Conservation (phyloP, 2,888 invertebrate species). For the Crocallis elinguaria region DNA sequence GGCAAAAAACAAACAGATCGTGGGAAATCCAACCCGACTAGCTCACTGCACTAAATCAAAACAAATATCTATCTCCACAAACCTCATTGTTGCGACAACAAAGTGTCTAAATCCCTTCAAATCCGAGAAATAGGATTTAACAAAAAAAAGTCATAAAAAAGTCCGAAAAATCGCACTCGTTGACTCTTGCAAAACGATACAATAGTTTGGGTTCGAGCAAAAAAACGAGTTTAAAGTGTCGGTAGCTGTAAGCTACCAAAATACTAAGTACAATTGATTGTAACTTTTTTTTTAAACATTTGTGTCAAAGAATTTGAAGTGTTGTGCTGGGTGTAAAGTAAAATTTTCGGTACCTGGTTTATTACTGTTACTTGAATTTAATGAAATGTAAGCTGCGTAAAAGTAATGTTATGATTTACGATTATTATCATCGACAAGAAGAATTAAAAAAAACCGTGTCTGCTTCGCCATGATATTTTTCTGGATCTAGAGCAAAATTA, state of each 20-base stretch:
- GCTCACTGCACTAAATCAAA: constrained; percentile 67
- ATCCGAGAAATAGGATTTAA: constrained; percentile 82
- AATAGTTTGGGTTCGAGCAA: constrained; percentile 53
- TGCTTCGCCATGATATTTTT: too few relatives aligned
- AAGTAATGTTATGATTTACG: too few relatives aligned
- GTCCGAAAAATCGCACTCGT: constrained; percentile 60
- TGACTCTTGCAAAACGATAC: constrained; percentile 76
- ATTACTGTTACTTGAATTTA: not conserved
- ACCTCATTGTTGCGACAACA: constrained; percentile 83
- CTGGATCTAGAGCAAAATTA: too few relatives aligned
- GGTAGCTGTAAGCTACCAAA: constrained; percentile 75
- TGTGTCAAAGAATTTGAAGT: constrained; percentile 56
- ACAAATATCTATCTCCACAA: constrained; percentile 77
- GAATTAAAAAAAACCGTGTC: too few relatives aligned
- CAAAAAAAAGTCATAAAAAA: constrained; percentile 62
- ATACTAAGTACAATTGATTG: constrained; percentile 73
- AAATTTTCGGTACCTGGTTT: not conserved
- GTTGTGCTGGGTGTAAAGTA: constrained; percentile 38
- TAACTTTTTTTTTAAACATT: constrained; percentile 53
- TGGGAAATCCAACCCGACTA: constrained; percentile 63
- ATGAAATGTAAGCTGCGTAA: too few relatives aligned
- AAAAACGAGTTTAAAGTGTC: constrained; percentile 45
- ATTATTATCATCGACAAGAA: too few relatives aligned
- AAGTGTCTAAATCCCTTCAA: constrained; percentile 83
- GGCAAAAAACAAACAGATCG: constrained; percentile 42